A percentile compares a stretch with the other conserved stretches of the same genome.
phyloP scores from a whole-genome alignment of 2,888 invertebrate species.

The Dimorphilus gyrociliatus region DNA sequence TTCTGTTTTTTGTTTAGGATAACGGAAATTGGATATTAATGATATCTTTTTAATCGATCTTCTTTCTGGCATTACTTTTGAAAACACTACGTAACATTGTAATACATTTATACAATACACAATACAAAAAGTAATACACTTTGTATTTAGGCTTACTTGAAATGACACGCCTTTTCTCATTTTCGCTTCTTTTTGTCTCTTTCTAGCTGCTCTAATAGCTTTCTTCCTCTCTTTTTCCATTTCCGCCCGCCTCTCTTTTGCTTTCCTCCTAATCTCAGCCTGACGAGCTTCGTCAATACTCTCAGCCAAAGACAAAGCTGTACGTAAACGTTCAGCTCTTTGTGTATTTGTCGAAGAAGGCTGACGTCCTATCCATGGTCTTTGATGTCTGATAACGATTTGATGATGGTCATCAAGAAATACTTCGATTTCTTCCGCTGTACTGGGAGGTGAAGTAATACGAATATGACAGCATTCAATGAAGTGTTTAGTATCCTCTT shows the following conservation, averaged over 20 bases:
- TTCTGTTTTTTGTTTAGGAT: too few species aligned
- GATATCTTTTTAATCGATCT: neutral
- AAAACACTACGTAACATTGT: neutral
- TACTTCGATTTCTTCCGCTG: conserved; percentile 29
- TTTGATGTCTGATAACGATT: conserved; percentile 19
- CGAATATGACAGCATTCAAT: too few species aligned
- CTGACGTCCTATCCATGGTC: conserved; percentile 29
- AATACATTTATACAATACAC: neutral
- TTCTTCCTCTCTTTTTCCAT: conserved; percentile 30
- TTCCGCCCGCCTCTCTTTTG: conserved; percentile 18
- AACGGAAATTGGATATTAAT: neutral
- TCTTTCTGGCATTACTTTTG: neutral
- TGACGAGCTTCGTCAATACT: conserved; percentile 16
- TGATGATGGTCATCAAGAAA: conserved; percentile 21
- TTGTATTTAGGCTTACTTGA: too few species aligned
- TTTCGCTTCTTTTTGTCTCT: conserved; percentile 23
- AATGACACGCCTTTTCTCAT: conserved; percentile 9
- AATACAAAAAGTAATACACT: neutral
- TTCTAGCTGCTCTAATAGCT: conserved; percentile 25
- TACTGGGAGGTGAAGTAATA: conserved; percentile 25
- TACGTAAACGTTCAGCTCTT: conserved; percentile 13
- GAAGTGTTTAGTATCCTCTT: conserved; percentile 33
- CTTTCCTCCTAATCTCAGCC: conserved; percentile 12
- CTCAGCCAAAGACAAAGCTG: conserved; percentile 18
- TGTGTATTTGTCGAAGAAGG: conserved; percentile 23